A percentile compares a stretch with the other conserved stretches of the same genome.
phyloP scores from a whole-genome alignment of 2,113 vertebrate species.

The Colius striatus region DNA sequence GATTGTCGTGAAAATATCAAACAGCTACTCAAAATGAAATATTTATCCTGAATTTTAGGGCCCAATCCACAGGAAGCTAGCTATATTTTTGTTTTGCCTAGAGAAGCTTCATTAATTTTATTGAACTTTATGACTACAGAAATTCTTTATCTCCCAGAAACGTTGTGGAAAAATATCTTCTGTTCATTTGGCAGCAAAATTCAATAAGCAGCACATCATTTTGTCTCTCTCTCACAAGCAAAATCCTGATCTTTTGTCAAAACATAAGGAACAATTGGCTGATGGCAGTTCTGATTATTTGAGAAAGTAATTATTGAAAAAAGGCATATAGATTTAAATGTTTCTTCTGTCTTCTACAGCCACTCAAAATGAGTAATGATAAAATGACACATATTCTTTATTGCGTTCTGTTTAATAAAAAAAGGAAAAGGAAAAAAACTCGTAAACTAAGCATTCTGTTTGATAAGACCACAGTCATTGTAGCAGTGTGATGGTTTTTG shows the following conservation, averaged over 20 bases:
- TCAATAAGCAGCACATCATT: not conserved
- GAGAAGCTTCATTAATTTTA: not conserved
- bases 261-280: not conserved
- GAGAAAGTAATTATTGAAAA: conserved; percentile 15
- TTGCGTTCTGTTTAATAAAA: not conserved
- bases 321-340: not conserved
- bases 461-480: not conserved
- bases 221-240: not conserved
- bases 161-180: not conserved
- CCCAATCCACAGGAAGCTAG: not conserved
- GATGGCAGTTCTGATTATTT: conserved; percentile 20
- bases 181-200: not conserved
- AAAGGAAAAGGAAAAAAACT: not conserved
- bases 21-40: not conserved
- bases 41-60: not conserved
- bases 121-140: not conserved
- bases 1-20: not conserved
- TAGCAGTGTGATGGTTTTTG: not conserved
- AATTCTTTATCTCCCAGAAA: not conserved
- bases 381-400: not conserved
- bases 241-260: not conserved
- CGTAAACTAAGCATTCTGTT: not conserved
- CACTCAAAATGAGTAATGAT: not conserved
- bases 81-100: not conserved
- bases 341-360: not conserved